phyloP scores from a whole-genome alignment of 1,140 invertebrate species.

The Pseudomyrmex sp. region DNA sequence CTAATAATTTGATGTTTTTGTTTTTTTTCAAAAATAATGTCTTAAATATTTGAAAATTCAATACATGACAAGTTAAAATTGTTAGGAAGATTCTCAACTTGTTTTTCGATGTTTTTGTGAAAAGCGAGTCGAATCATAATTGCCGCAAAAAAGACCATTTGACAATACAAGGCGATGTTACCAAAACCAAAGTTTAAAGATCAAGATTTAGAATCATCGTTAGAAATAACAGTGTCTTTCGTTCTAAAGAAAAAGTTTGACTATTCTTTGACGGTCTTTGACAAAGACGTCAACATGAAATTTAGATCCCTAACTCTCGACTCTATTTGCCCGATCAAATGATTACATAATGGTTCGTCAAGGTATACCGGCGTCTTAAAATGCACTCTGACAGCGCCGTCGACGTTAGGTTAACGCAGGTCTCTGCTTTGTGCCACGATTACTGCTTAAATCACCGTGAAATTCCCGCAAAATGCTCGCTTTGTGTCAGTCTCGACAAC shows the following conservation, averaged over 20 bases:
- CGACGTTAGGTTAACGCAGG: conserved; percentile 54
- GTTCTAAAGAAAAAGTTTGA: background rate
- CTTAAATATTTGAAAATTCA: too few species aligned
- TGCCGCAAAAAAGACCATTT: background rate
- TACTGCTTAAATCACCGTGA: conserved; percentile 82
- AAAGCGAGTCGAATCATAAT: background rate
- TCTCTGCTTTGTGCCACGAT: conserved; percentile 80
- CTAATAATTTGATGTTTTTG: too few species aligned
- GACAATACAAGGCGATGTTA: background rate
- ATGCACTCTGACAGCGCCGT: conserved; percentile 73
- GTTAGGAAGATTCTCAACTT: too few species aligned
- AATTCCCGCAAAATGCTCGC: conserved; percentile 80
- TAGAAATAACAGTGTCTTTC: conserved; percentile 70
- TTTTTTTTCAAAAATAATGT: too few species aligned
- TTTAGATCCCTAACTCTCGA: conserved; percentile 65
- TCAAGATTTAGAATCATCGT: conserved; percentile 70
- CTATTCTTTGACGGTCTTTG: conserved; percentile 44
- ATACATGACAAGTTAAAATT: too few species aligned
- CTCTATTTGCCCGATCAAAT: conserved; percentile 73
- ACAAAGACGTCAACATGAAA: conserved; percentile 65
- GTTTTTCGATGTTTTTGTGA: background rate
- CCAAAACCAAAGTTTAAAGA: conserved; percentile 21
- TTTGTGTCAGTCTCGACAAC: conserved; percentile 72
- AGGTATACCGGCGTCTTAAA: conserved; percentile 50
- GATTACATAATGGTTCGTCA: conserved; percentile 75